phyloP scores from a whole-genome alignment of 2,113 vertebrate species.

The Stegostoma tigrinum region DNA sequence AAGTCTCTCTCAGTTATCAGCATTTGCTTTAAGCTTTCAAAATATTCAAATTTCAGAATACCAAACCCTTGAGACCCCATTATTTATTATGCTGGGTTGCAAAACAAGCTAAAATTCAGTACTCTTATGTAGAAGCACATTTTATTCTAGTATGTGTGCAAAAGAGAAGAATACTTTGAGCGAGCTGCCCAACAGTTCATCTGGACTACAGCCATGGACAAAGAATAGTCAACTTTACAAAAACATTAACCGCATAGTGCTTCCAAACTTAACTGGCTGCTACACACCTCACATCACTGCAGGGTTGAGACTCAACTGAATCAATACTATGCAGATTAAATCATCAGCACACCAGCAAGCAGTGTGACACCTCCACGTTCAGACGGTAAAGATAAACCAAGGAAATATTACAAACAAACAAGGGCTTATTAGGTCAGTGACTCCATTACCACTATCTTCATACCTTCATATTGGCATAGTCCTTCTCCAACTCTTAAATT shows the following conservation, averaged over 20 bases:
- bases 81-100: no score
- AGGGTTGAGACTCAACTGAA: not conserved
- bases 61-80: no score
- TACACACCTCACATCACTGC: not conserved
- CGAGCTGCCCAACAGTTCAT: no score
- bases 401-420: not conserved
- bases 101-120: not conserved
- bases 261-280: not conserved
- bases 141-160: no score
- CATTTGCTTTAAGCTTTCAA: no score
- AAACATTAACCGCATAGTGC: not conserved
- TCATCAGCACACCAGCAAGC: not conserved
- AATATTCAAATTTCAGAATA: no score
- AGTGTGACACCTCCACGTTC: not conserved
- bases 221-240: not conserved
- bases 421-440: not conserved
- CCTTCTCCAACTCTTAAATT: not conserved
- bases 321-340: not conserved
- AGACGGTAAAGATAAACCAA: not conserved
- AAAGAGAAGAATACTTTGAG: no score
- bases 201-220: not conserved
- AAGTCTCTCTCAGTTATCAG: no score
- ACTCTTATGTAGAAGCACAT: not conserved
- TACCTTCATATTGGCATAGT: not conserved
- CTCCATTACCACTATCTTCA: not conserved